Base-by-base conservation (phyloP, 2,113 vertebrate species). In the Podarcis raffonei region DNA sequence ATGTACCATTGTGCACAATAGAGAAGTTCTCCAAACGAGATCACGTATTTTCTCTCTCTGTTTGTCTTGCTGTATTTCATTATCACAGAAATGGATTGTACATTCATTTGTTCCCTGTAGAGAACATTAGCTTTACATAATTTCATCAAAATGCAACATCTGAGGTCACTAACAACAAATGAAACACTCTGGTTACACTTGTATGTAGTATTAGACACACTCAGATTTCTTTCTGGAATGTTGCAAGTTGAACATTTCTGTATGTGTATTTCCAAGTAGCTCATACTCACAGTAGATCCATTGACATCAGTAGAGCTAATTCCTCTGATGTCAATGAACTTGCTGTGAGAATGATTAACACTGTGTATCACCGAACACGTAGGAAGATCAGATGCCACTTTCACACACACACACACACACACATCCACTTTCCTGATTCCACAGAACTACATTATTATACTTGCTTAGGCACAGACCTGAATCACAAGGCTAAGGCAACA, bases 401-500 rank as follows among this genome's bases (percentile, higher is more conserved):
- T 84, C 53, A 84, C 48, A 42, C 42, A 42, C 42, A 6, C 42
- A 39, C 37, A 39, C 37, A n/a, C 3, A 53, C 11, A 53, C 30
- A 68, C 20, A 71, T 93, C 94, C 85, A 9, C 74, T 87, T 69
- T 92, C 72, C 81, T 81, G 71, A 84, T 0, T 0, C 87, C 75
- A 84, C 27, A 87, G 93, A 89, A 86, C 35, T 84, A 80, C 48
- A 62, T 94, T 91, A n/a, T 76, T 90, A 88, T 81, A 22, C 39
- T 75, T n/a, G 89, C 95, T 94, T 66, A 93, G 69, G 93, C 30
- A 85, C 94, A 94, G 90, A 89, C 94, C 91, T 94, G 94, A 93
- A 96, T 93, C 79, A 48, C 48, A 48, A 11, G 9, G 48, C 96
- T 96, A 95, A 94, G 86, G 89, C 35, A 94, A 96, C 90, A 95